Conservation (phyloP, 2,797 vertebrate species). For the Garrulus glandarius region DNA sequence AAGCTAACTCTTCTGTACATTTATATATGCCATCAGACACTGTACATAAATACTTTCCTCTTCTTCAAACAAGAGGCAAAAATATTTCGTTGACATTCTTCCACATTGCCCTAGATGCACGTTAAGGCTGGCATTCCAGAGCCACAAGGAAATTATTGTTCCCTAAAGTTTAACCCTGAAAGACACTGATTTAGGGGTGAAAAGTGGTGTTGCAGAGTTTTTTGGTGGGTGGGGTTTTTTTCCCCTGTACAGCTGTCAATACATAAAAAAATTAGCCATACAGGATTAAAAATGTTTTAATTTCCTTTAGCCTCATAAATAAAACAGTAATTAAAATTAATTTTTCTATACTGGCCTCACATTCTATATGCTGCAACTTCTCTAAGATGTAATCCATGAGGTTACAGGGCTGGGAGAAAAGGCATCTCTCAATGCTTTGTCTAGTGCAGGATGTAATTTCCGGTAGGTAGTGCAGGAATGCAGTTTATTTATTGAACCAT, state of each 20-base stretch:
- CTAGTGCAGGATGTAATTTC: not conserved
- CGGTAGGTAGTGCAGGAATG: not conserved
- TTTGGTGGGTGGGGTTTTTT: not conserved
- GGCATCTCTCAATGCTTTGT: not conserved
- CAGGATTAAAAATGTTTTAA: not conserved
- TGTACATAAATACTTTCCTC: not conserved
- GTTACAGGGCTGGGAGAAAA: not conserved
- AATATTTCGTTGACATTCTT: not conserved
- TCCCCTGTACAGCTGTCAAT: not conserved
- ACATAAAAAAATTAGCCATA: not conserved
- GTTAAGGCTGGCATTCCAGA: not conserved
- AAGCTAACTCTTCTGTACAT: not conserved
- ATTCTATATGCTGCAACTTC: not conserved
- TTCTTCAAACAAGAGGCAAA: not conserved
- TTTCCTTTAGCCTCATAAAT: not conserved
- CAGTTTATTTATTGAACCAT: not conserved
- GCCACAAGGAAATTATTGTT: not conserved
- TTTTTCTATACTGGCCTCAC: not conserved
- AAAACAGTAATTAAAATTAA: not conserved
- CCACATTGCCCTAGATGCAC: not conserved
- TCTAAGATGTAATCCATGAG: not conserved
- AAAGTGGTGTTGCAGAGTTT: accelerated
- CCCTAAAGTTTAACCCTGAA: not conserved
- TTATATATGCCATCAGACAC: not conserved
- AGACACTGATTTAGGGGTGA: not conserved